Base-by-base conservation (phyloP, 2,113 vertebrate species). In the Speoplatyrhinus poulsoni region DNA sequence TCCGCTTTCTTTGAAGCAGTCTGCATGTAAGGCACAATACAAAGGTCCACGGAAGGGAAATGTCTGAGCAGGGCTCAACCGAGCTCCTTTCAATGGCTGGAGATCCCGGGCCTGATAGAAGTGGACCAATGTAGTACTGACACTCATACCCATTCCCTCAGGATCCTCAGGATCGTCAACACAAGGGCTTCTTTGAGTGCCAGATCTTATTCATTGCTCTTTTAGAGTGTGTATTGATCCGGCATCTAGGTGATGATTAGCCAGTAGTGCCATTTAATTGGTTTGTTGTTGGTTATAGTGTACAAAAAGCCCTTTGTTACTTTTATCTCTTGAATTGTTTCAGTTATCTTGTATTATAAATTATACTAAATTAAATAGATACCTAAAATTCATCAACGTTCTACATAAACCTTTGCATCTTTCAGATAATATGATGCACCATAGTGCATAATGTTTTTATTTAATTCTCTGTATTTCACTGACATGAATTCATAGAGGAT, bases 91-190 rank as follows among this genome's bases (percentile, higher is more conserved):
- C 74, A 82, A 62, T 33, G 49, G 73, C 81, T 75, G 69, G 60
- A 84, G 88, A 89, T 89, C 36, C 62, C 48, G 46, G 69, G 72
- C 36, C 66, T 10, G 80, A 89, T 87, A 80, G 72, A 26, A 73
- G 73, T 13, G 47, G 59, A 47, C 56, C 74, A 64, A 54, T 76
- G 61, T 76, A 26, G 69, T 46, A 33, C 11, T 60, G 69, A 64
- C 66, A 13, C 74, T 72, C 74, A 50, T 81, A 36, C 73, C 77
- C 58, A 6, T 60, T 84, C 86, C 69, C 74, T 57, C 8, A n/a
- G 65, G 62, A 26, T 26, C 69, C 0, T 62, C 67, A 64, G 49
- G 41, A 48, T 75, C 65, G 36, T 4, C 59, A 69, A 58, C 41
- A 0, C 84, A 82, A 77, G 70, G 59, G 53, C 57, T 67, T 60